Conservation (phyloP, 2,888 invertebrate genomes). For the Chironomus tentans region DNA sequence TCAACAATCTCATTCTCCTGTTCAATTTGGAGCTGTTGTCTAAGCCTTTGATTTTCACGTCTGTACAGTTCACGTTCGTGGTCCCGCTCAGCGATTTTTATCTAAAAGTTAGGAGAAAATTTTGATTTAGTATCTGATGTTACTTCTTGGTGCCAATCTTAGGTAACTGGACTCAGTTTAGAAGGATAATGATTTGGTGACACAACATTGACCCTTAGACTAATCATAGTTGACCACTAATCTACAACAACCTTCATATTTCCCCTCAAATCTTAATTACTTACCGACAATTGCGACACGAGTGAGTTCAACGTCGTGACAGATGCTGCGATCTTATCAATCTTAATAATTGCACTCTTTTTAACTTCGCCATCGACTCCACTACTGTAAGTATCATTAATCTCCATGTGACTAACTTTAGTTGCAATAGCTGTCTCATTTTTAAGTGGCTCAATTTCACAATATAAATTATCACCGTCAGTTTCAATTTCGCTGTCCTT, state of each 20-base stretch:
- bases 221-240: too few relatives aligned
- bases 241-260: too few relatives aligned
- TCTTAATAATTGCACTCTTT: not conserved
- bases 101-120: slow-evolving; percentile 41
- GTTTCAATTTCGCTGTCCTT: not conserved
- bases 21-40: slow-evolving; percentile 61
- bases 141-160: too few relatives aligned
- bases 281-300: slow-evolving; percentile 60
- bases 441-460: slow-evolving; percentile 24
- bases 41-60: slow-evolving; percentile 59
- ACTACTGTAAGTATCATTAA: slow-evolving; percentile 23
- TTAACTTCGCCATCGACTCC: not conserved
- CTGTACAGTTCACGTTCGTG: slow-evolving; percentile 65
- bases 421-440: slow-evolving; percentile 33
- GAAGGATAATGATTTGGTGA: too few relatives aligned
- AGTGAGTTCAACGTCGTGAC: slow-evolving; percentile 53
- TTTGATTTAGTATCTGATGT: too few relatives aligned
- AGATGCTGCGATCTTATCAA: not conserved
- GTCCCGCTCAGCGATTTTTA: slow-evolving; percentile 63
- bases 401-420: slow-evolving; percentile 46
- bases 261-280: slow-evolving; percentile 28
- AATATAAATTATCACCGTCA: slow-evolving; percentile 23
- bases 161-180: too few relatives aligned
- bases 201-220: too few relatives aligned
- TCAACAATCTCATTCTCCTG: slow-evolving; percentile 36